A percentile compares a stretch with the other conserved stretches of the same genome.
phyloP scores from a whole-genome alignment of 2,797 vertebrate species.

The Acridotheres tristis region DNA sequence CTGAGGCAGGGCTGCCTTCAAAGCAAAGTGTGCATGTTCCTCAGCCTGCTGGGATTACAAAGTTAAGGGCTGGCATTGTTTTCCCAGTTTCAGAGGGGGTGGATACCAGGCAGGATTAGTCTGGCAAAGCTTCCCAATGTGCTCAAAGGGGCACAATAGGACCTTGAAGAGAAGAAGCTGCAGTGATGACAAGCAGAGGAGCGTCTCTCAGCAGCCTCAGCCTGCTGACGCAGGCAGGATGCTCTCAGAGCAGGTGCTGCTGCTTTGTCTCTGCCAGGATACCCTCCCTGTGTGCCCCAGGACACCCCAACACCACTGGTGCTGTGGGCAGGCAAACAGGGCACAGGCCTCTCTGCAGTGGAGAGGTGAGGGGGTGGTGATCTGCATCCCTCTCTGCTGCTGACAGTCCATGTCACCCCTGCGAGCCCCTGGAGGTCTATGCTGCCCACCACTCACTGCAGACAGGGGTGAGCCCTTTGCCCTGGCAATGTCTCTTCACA shows the following conservation, averaged over 20 bases:
- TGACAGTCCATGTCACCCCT: background rate
- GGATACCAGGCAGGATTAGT: slow-evolving; percentile 70
- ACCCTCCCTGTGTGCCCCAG: fast-evolving
- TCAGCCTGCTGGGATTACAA: slow-evolving; percentile 36
- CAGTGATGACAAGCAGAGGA: slow-evolving; percentile 7
- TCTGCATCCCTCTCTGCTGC: background rate
- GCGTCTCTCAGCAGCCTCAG: background rate
- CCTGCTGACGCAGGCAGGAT: background rate
- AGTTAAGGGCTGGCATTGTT: slow-evolving; percentile 60
- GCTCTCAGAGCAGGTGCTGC: background rate
- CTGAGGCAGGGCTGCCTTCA: slow-evolving; percentile 42
- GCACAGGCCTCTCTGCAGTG: background rate
- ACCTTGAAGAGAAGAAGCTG: slow-evolving; percentile 65
- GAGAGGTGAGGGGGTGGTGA: background rate
- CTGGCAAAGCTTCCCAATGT: slow-evolving; percentile 19
- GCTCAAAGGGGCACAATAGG: slow-evolving; percentile 40
- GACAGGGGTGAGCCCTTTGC: background rate
- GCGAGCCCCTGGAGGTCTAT: fast-evolving
- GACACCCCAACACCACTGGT: background rate
- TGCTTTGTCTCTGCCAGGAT: background rate
- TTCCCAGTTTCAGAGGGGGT: slow-evolving; percentile 9
- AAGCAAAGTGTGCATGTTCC: background rate
- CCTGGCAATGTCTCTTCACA: background rate
- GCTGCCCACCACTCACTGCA: background rate
- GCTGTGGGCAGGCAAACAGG: fast-evolving